Conservation (phyloP, 2,888 invertebrate genomes). For the Eupithecia abbreviata region DNA sequence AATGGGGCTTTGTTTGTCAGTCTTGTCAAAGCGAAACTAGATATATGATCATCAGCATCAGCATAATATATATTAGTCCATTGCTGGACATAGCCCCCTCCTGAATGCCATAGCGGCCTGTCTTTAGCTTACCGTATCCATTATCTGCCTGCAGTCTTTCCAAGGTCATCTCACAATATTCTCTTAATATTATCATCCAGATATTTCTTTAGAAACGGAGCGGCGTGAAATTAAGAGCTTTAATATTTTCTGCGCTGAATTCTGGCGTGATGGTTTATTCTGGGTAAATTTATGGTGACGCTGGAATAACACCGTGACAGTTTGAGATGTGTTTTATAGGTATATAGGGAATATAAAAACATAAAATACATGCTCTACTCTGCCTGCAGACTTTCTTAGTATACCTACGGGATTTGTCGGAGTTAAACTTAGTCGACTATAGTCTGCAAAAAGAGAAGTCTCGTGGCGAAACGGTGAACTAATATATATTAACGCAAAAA, state of each 20-base stretch:
- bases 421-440: not conserved
- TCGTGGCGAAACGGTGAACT: no score
- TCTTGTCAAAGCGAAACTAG: not conserved
- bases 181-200: slow-evolving; percentile 38
- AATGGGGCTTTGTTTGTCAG: not conserved
- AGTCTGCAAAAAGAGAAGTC: no score
- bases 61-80: no score
- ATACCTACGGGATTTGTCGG: not conserved
- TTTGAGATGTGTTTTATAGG: slow-evolving; percentile 8
- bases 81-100: no score
- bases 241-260: slow-evolving; percentile 37
- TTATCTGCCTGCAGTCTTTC: no score
- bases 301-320: slow-evolving; percentile 11
- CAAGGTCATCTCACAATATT: not conserved
- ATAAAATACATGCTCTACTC: not conserved
- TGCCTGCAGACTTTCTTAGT: not conserved
- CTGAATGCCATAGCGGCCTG: no score
- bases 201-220: slow-evolving; percentile 35
- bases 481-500: no score
- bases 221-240: slow-evolving; percentile 41
- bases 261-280: slow-evolving; percentile 20
- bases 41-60: no score
- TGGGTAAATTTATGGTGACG: slow-evolving; percentile 22
- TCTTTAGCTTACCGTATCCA: no score
- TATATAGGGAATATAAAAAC: slow-evolving; percentile 6